Conservation (phyloP, 2,888 invertebrate species). For the Cheilosia grossa region DNA sequence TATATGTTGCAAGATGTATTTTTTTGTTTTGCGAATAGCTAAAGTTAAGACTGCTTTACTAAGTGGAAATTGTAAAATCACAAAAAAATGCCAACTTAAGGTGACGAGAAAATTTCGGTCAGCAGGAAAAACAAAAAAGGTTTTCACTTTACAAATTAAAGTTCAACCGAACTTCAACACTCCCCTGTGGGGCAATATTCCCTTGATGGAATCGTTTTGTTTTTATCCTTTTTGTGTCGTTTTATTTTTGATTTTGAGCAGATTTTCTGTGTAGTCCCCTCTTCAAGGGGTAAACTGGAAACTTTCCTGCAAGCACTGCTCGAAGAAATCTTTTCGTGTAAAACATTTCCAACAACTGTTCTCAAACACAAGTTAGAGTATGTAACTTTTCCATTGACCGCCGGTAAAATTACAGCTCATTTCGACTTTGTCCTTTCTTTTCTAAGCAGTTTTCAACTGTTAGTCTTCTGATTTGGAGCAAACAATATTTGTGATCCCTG, state of each 20-base stretch:
- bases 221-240: constrained; percentile 1
- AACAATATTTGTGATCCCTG: constrained; percentile 6
- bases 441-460: constrained; percentile 8
- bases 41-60: neutral
- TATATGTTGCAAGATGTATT: constrained; percentile 4
- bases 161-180: constrained; percentile 39
- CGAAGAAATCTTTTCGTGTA: constrained; percentile 51
- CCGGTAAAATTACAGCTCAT: constrained; percentile 44
- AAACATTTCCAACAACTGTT: constrained; percentile 46
- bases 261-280: constrained; percentile 14
- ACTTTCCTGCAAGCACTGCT: constrained; percentile 43
- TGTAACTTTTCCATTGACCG: constrained; percentile 46
- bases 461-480: constrained; percentile 10
- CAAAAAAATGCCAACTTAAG: constrained; percentile 8
- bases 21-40: neutral
- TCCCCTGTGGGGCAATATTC: neutral
- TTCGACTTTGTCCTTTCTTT: constrained; percentile 29
- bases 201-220: neutral
- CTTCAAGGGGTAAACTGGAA: constrained; percentile 35
- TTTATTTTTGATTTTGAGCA: constrained; percentile 13
- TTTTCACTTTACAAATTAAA: constrained; percentile 50
- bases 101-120: constrained; percentile 24
- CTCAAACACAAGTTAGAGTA: constrained; percentile 32
- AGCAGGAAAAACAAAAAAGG: constrained; percentile 22
- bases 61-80: constrained; percentile 6